These are phyloP conservation scores for Cyprinodon diabolis DNA, from an alignment of 2,797 vertebrate genomes.

Conservation along the genomic window DNA sequence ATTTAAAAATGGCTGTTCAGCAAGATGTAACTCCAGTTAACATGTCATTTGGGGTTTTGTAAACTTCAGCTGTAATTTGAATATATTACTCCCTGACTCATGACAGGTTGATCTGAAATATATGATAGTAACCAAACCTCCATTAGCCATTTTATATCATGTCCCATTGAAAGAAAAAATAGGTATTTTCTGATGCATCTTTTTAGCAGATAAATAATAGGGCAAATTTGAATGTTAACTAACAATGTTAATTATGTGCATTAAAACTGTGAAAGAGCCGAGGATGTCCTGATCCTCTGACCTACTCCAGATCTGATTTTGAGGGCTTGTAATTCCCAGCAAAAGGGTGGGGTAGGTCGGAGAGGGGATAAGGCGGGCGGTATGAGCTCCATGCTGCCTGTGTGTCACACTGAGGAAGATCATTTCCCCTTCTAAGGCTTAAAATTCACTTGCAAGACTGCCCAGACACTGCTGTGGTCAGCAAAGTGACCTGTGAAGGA, in stretches of 20 bases:
- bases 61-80: slow-evolving; percentile 39
- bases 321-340: slow-evolving; percentile 41
- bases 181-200: neutral
- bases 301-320: slow-evolving; percentile 14
- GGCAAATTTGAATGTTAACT: slow-evolving; percentile 11
- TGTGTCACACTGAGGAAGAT: slow-evolving; percentile 38
- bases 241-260: neutral
- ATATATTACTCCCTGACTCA: slow-evolving; percentile 39
- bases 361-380: too few relatives aligned
- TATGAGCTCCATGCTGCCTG: slow-evolving; percentile 31
- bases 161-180: slow-evolving; percentile 35
- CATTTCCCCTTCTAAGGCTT: slow-evolving; percentile 52
- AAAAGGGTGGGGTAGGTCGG: slow-evolving; percentile 36
- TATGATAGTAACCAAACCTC: neutral
- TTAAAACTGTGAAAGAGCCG: slow-evolving; percentile 16
- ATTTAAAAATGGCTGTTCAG: slow-evolving; percentile 17
- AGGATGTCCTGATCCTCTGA: slow-evolving; percentile 35
- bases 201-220: slow-evolving; percentile 4
- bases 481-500: slow-evolving; percentile 33
- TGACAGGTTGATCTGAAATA: slow-evolving; percentile 42
- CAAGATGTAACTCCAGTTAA: slow-evolving; percentile 9
- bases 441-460: slow-evolving; percentile 51
- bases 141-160: slow-evolving; percentile 35
- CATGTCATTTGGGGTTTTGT: slow-evolving; percentile 20
- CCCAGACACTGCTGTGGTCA: slow-evolving; percentile 23